These are phyloP conservation scores for Phainopepla nitens DNA, from an alignment of 2,113 vertebrate genomes.

Conservation along the genomic window DNA sequence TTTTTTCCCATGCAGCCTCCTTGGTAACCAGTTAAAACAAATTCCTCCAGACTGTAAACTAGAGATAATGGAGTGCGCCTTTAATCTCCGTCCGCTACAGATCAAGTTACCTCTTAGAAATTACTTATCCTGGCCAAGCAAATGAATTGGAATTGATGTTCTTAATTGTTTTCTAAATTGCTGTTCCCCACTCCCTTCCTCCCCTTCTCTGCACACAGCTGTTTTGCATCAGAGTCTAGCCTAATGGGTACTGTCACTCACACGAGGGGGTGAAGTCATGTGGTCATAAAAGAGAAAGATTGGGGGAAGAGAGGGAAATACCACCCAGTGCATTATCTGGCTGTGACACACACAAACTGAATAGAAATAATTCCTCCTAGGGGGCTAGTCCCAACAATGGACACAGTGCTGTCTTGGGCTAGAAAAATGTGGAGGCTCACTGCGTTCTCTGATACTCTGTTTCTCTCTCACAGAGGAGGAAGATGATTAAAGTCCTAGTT, in stretches of 20 bases:
- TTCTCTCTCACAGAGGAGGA: constrained; percentile 15
- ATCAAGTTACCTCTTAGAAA: constrained; percentile 75
- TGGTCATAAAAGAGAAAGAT: constrained; percentile 71
- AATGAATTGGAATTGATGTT: constrained; percentile 80
- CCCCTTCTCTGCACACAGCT: constrained; percentile 67
- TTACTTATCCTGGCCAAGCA: constrained; percentile 72
- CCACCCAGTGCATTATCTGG: constrained; percentile 69
- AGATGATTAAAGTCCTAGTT: constrained; percentile 19
- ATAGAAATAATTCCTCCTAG: constrained; percentile 67
- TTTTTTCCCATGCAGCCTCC: neutral
- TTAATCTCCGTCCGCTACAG: constrained; percentile 57
- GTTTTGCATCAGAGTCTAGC: constrained; percentile 74
- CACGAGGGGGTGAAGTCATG: constrained; percentile 77
- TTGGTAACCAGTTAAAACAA: constrained; percentile 54
- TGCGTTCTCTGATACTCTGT: neutral
- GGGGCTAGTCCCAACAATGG: constrained; percentile 57
- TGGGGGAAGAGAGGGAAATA: constrained; percentile 65
- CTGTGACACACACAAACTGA: constrained; percentile 70
- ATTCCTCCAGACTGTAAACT: constrained; percentile 55
- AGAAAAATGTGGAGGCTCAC: constrained; percentile 27
- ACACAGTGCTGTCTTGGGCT: constrained; percentile 34
- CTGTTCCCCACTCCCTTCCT: constrained; percentile 68
- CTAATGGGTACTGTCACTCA: constrained; percentile 76
- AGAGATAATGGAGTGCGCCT: constrained; percentile 61
- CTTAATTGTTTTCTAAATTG: constrained; percentile 85